These are phyloP conservation scores for Cygnus buccinator DNA, from an alignment of 2,113 vertebrate species.

Conservation along the genomic window DNA sequence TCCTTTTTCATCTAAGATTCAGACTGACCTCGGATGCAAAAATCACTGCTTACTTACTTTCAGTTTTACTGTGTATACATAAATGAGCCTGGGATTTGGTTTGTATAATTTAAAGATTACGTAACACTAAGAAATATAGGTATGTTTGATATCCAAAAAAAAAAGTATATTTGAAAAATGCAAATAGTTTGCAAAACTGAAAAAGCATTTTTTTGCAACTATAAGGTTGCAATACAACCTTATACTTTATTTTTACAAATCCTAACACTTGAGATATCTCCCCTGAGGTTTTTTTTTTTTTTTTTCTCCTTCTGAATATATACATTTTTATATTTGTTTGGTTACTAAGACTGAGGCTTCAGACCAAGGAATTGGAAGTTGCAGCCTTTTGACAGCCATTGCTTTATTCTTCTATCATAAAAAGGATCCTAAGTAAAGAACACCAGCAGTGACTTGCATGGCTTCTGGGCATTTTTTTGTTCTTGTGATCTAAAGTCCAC, in stretches of 20 bases:
- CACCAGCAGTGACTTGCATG: slow-evolving; percentile 81
- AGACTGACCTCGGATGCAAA: background rate
- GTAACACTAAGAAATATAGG: background rate
- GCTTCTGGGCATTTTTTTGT: slow-evolving; percentile 86
- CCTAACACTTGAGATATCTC: slow-evolving; percentile 55
- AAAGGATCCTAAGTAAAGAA: slow-evolving; percentile 85
- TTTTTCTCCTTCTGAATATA: slow-evolving; percentile 66
- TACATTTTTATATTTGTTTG: slow-evolving; percentile 78
- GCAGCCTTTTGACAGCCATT: slow-evolving; percentile 75
- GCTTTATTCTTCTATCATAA: slow-evolving; percentile 82
- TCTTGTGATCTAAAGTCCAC: slow-evolving; percentile 86
- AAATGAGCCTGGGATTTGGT: background rate
- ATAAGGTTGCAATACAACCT: slow-evolving; percentile 1
- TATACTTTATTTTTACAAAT: slow-evolving; percentile 67
- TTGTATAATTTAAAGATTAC: background rate
- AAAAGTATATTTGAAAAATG: background rate
- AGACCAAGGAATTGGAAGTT: slow-evolving; percentile 80
- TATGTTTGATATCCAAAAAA: background rate
- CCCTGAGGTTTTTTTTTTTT: slow-evolving; percentile 48
- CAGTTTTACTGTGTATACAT: background rate
- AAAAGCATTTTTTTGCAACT: background rate
- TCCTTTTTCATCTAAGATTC: background rate
- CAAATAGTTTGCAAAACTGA: background rate
- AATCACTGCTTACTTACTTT: background rate
- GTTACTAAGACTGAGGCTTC: slow-evolving; percentile 72